phyloP scores from a whole-genome alignment of 2,888 invertebrate species.

The Agrotis exclamationis region DNA sequence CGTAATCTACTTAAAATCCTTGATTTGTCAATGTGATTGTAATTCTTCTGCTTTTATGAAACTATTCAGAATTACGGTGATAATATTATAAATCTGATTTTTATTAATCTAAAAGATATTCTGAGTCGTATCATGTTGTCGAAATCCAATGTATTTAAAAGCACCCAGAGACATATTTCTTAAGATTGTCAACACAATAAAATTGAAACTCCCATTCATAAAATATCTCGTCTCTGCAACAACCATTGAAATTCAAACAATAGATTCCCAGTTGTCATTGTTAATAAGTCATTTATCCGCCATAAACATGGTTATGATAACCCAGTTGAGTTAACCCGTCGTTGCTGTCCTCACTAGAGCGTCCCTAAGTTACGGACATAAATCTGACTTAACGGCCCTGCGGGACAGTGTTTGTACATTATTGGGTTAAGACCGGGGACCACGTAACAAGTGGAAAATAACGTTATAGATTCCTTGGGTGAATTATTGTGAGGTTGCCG shows the following conservation, averaged over 20 bases:
- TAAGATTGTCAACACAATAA: not conserved
- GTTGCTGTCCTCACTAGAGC: constrained; percentile 54
- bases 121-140: too few species aligned
- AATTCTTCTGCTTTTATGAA: too few species aligned
- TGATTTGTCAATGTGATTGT: too few species aligned
- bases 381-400: constrained; percentile 72
- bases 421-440: constrained; percentile 72
- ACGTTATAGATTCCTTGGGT: constrained; percentile 60
- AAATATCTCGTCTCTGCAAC: not conserved
- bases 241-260: constrained; percentile 24
- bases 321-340: constrained; percentile 47
- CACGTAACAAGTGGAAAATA: constrained; percentile 69
- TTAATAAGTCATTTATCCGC: constrained; percentile 51
- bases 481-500: constrained; percentile 53
- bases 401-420: constrained; percentile 72
- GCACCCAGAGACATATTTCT: too few species aligned
- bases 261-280: constrained; percentile 36
- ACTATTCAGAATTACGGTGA: too few species aligned
- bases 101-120: too few species aligned
- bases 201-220: not conserved
- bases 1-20: too few species aligned
- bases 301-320: constrained; percentile 61
- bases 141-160: too few species aligned
- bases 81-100: too few species aligned
- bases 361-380: constrained; percentile 69